Conservation (phyloP, 2,888 invertebrate species). For the Cenopis cana region DNA sequence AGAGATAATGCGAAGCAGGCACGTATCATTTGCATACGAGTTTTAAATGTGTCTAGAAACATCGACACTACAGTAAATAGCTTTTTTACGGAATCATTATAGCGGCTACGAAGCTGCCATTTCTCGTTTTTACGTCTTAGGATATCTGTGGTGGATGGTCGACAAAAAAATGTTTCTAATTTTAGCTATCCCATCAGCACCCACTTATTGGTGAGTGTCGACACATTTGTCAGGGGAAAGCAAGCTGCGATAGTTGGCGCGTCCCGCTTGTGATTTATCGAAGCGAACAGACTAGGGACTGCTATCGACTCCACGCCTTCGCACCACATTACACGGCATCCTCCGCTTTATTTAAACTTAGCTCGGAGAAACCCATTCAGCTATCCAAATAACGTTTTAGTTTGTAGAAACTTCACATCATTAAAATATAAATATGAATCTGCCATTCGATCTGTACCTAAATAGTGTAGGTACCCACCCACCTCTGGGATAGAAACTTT, state of each 20-base stretch:
- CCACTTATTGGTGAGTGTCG: constrained; percentile 68
- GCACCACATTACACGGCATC: constrained; percentile 19
- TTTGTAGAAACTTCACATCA: no score
- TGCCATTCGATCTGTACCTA: no score
- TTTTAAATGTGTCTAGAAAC: constrained; percentile 41
- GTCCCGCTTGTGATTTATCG: constrained; percentile 71
- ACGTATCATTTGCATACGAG: constrained; percentile 45
- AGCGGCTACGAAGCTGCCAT: constrained; percentile 7
- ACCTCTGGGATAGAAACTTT: no score
- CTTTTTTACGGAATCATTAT: constrained; percentile 32
- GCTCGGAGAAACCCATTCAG: background rate
- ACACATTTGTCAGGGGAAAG: constrained; percentile 72
- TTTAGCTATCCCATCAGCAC: constrained; percentile 59
- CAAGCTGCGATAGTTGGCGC: constrained; percentile 67
- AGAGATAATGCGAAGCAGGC: constrained; percentile 49
- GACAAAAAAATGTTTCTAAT: constrained; percentile 45
- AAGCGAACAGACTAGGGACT: constrained; percentile 60
- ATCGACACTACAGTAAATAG: constrained; percentile 27
- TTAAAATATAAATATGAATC: no score
- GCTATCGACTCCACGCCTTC: constrained; percentile 45
- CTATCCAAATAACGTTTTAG: background rate
- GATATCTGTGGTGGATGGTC: constrained; percentile 30
- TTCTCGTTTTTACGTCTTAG: constrained; percentile 26
- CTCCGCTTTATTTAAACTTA: constrained; percentile 51
- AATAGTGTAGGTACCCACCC: no score